Evolutionary conservation across 2,888 invertebrate genomes (phyloP).

Genomic region (Nasonia oneida): DNA sequence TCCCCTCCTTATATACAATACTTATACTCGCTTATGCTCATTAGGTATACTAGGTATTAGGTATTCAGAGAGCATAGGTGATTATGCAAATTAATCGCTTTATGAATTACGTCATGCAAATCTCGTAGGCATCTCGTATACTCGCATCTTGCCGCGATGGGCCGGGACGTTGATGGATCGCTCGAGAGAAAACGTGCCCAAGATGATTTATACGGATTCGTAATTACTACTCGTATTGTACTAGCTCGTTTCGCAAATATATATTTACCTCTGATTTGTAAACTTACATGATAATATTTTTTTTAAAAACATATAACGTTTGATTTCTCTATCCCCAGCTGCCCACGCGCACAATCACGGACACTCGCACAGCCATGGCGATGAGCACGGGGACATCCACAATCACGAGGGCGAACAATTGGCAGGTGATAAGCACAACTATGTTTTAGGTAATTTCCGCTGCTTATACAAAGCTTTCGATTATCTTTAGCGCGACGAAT

Average conservation of each 20-base stretch:
- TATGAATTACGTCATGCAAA: constrained; percentile 45
- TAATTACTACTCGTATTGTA: neutral
- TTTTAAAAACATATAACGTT: neutral
- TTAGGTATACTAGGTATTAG: neutral
- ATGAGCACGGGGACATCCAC: constrained; percentile 60
- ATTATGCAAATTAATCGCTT: constrained; percentile 51
- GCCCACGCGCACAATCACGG: constrained; percentile 73
- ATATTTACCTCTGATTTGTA: neutral
- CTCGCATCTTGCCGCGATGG: neutral
- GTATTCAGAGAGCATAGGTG: constrained; percentile 23
- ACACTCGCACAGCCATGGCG: constrained; percentile 66
- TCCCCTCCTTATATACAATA: neutral
- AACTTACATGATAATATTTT: neutral
- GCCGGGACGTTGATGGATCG: constrained; percentile 24
- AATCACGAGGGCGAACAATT: constrained; percentile 57
- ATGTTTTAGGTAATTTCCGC: constrained; percentile 59
- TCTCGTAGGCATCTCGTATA: constrained; percentile 6
- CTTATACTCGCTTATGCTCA: neutral
- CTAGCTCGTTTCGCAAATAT: neutral
- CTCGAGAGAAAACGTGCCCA: neutral
- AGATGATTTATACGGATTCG: neutral
- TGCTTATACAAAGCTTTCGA: neutral
- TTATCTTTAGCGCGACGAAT: neutral
- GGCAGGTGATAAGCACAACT: constrained; percentile 59
- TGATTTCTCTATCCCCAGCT: constrained; percentile 67